A percentile compares a stretch with the other conserved stretches of the same genome.
Evolutionary conservation across 2,797 vertebrate species (phyloP).

Genomic region (Manis javanica): DNA sequence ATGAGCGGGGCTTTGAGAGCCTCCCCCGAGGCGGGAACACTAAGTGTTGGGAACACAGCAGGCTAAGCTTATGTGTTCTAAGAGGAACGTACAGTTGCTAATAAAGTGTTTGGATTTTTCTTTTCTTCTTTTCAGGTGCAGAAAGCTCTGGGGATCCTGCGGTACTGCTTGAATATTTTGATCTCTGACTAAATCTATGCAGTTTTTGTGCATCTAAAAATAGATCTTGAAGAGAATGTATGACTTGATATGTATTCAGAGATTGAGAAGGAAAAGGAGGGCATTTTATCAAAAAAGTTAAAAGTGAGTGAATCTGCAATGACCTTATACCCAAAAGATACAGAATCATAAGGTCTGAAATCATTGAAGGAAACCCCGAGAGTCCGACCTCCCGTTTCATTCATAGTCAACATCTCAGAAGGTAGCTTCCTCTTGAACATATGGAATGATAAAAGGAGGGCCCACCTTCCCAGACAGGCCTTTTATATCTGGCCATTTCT

Average conservation of each 20-base stretch:
- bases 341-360: conserved; percentile 2
- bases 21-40: conserved; percentile 66
- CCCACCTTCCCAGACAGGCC: neutral
- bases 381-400: neutral
- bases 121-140: conserved; percentile 76
- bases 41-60: conserved; percentile 72
- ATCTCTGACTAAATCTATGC: conserved; percentile 76
- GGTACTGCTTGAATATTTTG: conserved; percentile 75
- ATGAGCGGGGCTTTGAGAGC: conserved; percentile 67
- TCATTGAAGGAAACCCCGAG: neutral
- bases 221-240: conserved; percentile 64
- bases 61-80: conserved; percentile 59
- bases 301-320: conserved; percentile 54
- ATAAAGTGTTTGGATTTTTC: conserved; percentile 81
- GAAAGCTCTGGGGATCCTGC: conserved; percentile 65
- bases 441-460: neutral
- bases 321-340: conserved; percentile 41
- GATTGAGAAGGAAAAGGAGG: conserved; percentile 19
- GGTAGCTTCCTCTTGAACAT: neutral
- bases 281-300: conserved; percentile 32
- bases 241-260: conserved; percentile 60
- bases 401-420: conserved; percentile 28
- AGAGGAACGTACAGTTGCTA: conserved; percentile 72
- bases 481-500: neutral
- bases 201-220: conserved; percentile 76